phyloP scores from a whole-genome alignment of 1,140 invertebrate species.

The Cylas formicarius region DNA sequence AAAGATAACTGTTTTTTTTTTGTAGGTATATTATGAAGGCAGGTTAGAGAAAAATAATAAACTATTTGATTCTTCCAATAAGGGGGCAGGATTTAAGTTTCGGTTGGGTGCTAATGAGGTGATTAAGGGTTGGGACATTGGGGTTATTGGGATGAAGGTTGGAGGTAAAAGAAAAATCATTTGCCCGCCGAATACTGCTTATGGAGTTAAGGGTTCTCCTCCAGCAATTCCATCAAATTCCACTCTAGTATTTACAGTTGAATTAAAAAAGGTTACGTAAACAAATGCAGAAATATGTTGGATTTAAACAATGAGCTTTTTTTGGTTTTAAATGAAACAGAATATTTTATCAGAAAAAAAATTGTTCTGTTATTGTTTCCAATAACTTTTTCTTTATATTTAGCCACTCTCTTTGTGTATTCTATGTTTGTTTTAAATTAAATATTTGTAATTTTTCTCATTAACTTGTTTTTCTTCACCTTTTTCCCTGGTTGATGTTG shows the following conservation, averaged over 20 bases:
- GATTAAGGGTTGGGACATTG: slow-evolving; percentile 88
- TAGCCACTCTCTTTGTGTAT: too few relatives aligned
- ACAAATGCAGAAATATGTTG: too few relatives aligned
- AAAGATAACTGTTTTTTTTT: slow-evolving; percentile 1
- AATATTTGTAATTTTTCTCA: too few relatives aligned
- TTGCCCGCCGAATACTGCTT: slow-evolving; percentile 78
- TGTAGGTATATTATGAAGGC: slow-evolving; percentile 69
- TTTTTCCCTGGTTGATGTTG: too few relatives aligned
- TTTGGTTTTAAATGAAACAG: too few relatives aligned
- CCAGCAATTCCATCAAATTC: slow-evolving; percentile 79
- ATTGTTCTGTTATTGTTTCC: too few relatives aligned
- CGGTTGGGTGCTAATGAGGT: slow-evolving; percentile 76
- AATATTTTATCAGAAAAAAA: too few relatives aligned
- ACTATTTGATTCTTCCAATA: slow-evolving; percentile 63
- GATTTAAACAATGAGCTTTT: too few relatives aligned
- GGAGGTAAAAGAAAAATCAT: slow-evolving; percentile 82
- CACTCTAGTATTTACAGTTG: slow-evolving; percentile 79
- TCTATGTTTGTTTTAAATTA: too few relatives aligned
- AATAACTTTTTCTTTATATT: too few relatives aligned
- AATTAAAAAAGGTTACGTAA: slow-evolving; percentile 75
- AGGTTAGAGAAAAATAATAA: slow-evolving; percentile 73
- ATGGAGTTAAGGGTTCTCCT: slow-evolving; percentile 70
- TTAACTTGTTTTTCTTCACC: too few relatives aligned
- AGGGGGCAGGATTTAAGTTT: slow-evolving; percentile 80
- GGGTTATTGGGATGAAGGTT: slow-evolving; percentile 82